phyloP scores from a whole-genome alignment of 2,888 invertebrate genomes.

The Sinhomidia bicolor region DNA sequence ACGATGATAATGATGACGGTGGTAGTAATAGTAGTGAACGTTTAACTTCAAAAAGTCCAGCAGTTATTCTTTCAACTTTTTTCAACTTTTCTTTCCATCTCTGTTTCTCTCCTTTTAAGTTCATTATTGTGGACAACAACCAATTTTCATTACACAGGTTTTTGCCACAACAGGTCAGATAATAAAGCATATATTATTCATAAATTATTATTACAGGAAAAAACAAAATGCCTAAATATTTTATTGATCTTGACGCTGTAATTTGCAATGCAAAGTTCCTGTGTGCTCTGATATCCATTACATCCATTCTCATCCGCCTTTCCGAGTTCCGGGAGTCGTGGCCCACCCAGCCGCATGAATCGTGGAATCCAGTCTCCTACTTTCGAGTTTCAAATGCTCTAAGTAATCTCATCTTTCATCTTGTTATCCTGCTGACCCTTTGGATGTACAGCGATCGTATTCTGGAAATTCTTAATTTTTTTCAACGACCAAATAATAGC shows the following conservation, averaged over 20 bases:
- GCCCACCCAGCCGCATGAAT: conserved; percentile 27
- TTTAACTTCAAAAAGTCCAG: background rate
- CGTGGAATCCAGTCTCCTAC: conserved; percentile 47
- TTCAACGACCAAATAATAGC: background rate
- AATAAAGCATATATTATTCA: too few species aligned
- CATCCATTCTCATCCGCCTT: conserved; percentile 26
- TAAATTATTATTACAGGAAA: background rate
- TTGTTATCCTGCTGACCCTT: background rate
- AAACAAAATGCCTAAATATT: background rate
- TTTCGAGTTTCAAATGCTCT: conserved; percentile 53
- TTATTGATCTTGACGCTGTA: background rate
- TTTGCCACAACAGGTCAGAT: conserved; percentile 34
- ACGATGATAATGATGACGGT: too few species aligned
- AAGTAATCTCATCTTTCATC: conserved; percentile 39
- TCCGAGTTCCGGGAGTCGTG: conserved; percentile 42
- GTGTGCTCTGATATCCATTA: background rate
- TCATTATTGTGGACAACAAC: background rate
- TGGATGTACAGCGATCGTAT: conserved; percentile 14
- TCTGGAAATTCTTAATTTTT: conserved; percentile 43
- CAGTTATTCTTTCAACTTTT: background rate
- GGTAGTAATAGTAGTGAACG: background rate
- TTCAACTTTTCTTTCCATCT: conserved; percentile 24
- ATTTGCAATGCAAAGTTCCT: background rate
- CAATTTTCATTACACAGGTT: conserved; percentile 1
- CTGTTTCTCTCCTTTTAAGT: conserved; percentile 34